Conservation (phyloP, 2,113 vertebrate genomes). For the Daboia siamensis region DNA sequence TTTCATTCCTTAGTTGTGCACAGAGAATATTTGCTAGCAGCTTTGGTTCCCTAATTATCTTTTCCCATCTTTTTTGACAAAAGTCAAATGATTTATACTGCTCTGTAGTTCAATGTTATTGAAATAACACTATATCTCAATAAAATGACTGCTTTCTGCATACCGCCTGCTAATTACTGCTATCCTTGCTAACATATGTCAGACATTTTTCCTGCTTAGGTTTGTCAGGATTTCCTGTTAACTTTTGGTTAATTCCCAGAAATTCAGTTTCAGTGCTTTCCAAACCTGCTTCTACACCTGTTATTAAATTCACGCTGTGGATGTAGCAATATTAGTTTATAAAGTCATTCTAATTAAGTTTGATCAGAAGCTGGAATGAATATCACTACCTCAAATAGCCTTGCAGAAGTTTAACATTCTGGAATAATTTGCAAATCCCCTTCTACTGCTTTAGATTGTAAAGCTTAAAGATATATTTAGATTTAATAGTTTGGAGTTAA, state of each 20-base stretch:
- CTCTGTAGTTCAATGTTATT: not conserved
- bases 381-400: not conserved
- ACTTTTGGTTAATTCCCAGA: slow-evolving; percentile 4
- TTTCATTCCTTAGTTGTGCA: not conserved
- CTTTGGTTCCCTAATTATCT: not conserved
- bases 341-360: not conserved
- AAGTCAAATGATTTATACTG: not conserved
- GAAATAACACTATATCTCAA: slow-evolving; percentile 14
- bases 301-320: not conserved
- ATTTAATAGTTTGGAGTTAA: not conserved
- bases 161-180: not conserved
- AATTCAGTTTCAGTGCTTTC: not conserved
- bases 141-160: not conserved
- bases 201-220: slow-evolving; percentile 15
- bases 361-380: not conserved
- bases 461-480: not conserved
- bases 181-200: not conserved
- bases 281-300: not conserved
- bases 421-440: not conserved
- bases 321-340: slow-evolving; percentile 4
- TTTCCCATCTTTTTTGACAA: not conserved
- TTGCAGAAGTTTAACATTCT: not conserved
- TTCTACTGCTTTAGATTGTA: not conserved
- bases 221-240: slow-evolving; percentile 13
- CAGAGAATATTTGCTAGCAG: not conserved